Evolutionary conservation across 2,888 invertebrate species (phyloP).

Genomic region (Noctuana brunneofusca): DNA sequence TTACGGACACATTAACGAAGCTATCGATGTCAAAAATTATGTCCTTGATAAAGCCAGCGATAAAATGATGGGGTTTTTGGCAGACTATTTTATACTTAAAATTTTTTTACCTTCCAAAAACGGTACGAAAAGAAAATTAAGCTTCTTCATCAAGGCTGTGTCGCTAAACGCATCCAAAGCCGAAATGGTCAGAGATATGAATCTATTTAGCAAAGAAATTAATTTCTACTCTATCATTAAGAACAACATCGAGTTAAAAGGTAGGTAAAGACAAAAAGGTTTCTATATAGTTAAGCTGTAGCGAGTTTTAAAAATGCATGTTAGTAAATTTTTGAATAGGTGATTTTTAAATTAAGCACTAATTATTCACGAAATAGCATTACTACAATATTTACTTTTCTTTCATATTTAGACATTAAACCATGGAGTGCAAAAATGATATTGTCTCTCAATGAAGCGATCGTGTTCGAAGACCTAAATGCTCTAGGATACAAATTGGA

Average conservation of each 20-base stretch:
- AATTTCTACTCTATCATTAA: slow-evolving; percentile 63
- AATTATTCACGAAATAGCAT: not conserved
- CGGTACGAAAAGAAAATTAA: slow-evolving; percentile 44
- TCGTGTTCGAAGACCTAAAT: slow-evolving; percentile 73
- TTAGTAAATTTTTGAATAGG: no score
- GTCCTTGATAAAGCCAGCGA: slow-evolving; percentile 59
- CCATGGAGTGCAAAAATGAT: slow-evolving; percentile 65
- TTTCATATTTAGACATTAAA: slow-evolving; percentile 51
- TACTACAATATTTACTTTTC: not conserved
- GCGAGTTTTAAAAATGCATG: no score
- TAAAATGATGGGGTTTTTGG: slow-evolving; percentile 71
- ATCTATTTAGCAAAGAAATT: slow-evolving; percentile 63
- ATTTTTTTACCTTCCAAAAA: slow-evolving; percentile 47
- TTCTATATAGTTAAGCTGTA: no score
- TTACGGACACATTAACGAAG: slow-evolving; percentile 44
- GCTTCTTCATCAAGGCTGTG: slow-evolving; percentile 68
- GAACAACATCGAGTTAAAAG: slow-evolving; percentile 52
- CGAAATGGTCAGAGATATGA: slow-evolving; percentile 61
- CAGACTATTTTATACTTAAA: slow-evolving; percentile 71
- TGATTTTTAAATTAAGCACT: no score
- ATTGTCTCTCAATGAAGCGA: slow-evolving; percentile 54
- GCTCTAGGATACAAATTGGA: slow-evolving; percentile 55
- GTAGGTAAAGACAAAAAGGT: slow-evolving; percentile 43
- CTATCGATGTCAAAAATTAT: slow-evolving; percentile 48
- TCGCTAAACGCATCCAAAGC: slow-evolving; percentile 69